Evolutionary conservation across 2,888 invertebrate species (phyloP).

Genomic region (Dasysyrphus tricinctus): DNA sequence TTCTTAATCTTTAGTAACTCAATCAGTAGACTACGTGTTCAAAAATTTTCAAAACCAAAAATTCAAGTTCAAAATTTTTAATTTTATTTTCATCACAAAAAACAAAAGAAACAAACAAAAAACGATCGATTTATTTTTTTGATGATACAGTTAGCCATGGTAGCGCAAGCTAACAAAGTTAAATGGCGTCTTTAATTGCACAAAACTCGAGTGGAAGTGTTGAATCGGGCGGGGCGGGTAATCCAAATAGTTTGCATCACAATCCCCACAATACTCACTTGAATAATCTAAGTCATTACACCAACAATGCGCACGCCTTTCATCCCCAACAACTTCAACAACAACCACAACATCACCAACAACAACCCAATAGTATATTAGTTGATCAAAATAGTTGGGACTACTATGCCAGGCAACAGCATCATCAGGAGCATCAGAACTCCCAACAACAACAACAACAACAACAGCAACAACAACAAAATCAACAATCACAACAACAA

Average conservation of each 20-base stretch:
- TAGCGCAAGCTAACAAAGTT: slow-evolving; percentile 78
- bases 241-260: slow-evolving; percentile 78
- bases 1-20: slow-evolving; percentile 54
- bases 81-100: slow-evolving; percentile 39
- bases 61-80: slow-evolving; percentile 57
- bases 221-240: slow-evolving; percentile 79
- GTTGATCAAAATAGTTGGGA: slow-evolving; percentile 80
- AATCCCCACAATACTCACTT: slow-evolving; percentile 82
- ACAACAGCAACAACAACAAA: slow-evolving; percentile 76
- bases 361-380: slow-evolving; percentile 77
- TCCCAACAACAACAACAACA: slow-evolving; percentile 74
- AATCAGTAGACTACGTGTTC: slow-evolving; percentile 68
- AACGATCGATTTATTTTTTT: slow-evolving; percentile 16
- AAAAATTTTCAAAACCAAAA: slow-evolving; percentile 52
- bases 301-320: slow-evolving; percentile 72
- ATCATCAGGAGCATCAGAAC: slow-evolving; percentile 77
- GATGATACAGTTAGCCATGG: slow-evolving; percentile 79
- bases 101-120: slow-evolving; percentile 8
- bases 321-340: slow-evolving; percentile 78
- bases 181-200: slow-evolving; percentile 84
- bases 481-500: slow-evolving; percentile 63
- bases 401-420: slow-evolving; percentile 81
- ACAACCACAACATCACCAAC: slow-evolving; percentile 77
- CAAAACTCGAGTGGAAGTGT: slow-evolving; percentile 82
- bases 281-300: slow-evolving; percentile 81